Conservation (phyloP, 2,113 vertebrate genomes). For the Falco punctatus region DNA sequence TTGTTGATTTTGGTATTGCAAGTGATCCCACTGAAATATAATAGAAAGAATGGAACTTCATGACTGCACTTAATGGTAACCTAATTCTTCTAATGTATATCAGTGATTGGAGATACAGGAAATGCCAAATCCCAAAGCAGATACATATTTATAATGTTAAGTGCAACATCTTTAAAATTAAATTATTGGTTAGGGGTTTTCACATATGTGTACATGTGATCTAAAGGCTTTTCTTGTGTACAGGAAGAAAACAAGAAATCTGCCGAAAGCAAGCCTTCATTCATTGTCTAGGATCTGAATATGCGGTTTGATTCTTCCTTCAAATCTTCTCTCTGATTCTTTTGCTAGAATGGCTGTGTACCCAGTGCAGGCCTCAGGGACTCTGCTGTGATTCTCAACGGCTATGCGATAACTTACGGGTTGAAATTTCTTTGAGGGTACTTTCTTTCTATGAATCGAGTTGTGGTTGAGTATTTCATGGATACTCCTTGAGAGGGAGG, state of each 20-base stretch:
- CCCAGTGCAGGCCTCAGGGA: background rate
- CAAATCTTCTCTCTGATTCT: background rate
- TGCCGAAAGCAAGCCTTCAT: background rate
- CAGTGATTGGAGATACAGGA: background rate
- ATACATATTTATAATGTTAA: background rate
- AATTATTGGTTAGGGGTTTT: background rate
- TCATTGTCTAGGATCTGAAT: background rate
- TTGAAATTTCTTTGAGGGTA: background rate
- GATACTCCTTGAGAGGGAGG: background rate
- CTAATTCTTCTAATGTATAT: background rate
- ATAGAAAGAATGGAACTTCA: background rate
- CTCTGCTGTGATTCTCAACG: background rate
- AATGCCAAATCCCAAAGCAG: background rate
- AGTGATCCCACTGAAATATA: background rate
- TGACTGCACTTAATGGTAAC: background rate
- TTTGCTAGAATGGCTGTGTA: background rate
- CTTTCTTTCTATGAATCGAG: background rate
- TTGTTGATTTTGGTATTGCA: background rate
- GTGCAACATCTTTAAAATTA: background rate
- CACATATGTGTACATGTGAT: background rate
- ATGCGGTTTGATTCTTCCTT: background rate
- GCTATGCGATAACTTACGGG: background rate
- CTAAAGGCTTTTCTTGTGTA: background rate
- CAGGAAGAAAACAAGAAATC: background rate
- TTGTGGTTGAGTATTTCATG: background rate